These are phyloP conservation scores for Stictocephala bisonia DNA, from an alignment of 2,888 invertebrate genomes.

Conservation along the genomic window DNA sequence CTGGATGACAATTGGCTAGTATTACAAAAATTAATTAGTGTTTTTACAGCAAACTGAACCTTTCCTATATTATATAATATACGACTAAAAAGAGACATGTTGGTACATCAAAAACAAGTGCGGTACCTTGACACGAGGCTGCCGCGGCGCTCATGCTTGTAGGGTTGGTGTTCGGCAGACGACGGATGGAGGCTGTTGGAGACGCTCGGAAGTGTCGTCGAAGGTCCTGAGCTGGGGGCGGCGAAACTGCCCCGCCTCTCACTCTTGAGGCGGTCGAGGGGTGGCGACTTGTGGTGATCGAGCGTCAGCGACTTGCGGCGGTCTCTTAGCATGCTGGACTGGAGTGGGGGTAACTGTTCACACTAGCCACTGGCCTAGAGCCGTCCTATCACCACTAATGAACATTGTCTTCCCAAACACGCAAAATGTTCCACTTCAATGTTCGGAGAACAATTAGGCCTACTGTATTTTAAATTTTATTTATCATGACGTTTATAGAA, in stretches of 20 bases:
- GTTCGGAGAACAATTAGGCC: too few species aligned
- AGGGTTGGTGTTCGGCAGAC: slow-evolving; percentile 48
- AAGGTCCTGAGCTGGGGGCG: slow-evolving; percentile 50
- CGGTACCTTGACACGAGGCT: slow-evolving; percentile 46
- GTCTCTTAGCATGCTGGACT: slow-evolving; percentile 58
- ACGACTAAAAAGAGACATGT: neutral
- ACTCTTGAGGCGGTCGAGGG: slow-evolving; percentile 52
- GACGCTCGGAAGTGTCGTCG: slow-evolving; percentile 46
- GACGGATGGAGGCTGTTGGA: slow-evolving; percentile 50
- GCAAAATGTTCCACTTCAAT: slow-evolving; percentile 7
- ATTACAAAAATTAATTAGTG: too few species aligned
- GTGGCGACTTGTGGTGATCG: slow-evolving; percentile 56
- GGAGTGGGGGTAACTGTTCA: too few species aligned
- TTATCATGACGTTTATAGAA: too few species aligned
- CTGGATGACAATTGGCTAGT: too few species aligned
- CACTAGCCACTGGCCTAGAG: slow-evolving; percentile 47
- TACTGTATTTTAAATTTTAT: too few species aligned
- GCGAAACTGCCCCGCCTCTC: slow-evolving; percentile 60
- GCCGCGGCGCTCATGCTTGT: slow-evolving; percentile 48
- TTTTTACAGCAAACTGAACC: too few species aligned
- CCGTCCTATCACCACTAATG: slow-evolving; percentile 30
- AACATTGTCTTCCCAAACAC: too few species aligned
- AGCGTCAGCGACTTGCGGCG: slow-evolving; percentile 60
- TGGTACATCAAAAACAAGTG: neutral
- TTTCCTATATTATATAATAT: neutral